These are phyloP conservation scores for Channa argus DNA, from an alignment of 2,113 vertebrate species.

Conservation along the genomic window DNA sequence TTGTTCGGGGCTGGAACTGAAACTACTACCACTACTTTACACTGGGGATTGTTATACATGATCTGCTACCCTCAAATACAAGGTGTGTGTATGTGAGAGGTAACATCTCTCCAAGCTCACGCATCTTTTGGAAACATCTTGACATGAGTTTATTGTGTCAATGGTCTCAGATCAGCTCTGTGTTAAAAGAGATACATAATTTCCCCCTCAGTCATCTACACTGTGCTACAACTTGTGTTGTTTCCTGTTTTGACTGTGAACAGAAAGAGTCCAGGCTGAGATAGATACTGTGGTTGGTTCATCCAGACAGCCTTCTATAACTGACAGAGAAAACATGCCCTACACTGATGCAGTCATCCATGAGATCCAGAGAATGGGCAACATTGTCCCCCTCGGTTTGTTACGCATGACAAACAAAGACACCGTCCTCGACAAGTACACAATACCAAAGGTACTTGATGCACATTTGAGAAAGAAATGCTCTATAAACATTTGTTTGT, in stretches of 20 bases:
- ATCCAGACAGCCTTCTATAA: conserved; percentile 61
- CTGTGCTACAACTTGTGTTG: background rate
- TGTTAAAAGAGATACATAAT: too few relatives aligned
- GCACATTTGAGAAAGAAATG: background rate
- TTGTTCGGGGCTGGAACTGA: conserved; percentile 87
- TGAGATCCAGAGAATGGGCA: conserved; percentile 84
- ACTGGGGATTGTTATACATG: conserved; percentile 88
- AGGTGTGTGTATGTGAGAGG: conserved; percentile 68
- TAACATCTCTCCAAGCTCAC: background rate
- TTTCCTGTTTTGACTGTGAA: background rate
- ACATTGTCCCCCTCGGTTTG: conserved; percentile 79
- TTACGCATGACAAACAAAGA: conserved; percentile 61
- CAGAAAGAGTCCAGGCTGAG: conserved; percentile 78
- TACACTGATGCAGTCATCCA: conserved; percentile 88
- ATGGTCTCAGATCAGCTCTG: too few relatives aligned
- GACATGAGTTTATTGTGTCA: background rate
- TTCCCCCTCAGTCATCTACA: background rate
- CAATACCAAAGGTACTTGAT: conserved; percentile 80
- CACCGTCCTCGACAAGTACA: conserved; percentile 71
- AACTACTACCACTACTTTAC: conserved; percentile 85
- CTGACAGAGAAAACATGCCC: conserved; percentile 79
- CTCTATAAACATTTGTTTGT: background rate
- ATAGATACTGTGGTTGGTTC: conserved; percentile 76
- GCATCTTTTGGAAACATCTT: background rate
- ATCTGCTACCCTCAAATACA: conserved; percentile 83